Base-by-base conservation (phyloP, 2,888 invertebrate genomes). In the Nomada ferruginata region DNA sequence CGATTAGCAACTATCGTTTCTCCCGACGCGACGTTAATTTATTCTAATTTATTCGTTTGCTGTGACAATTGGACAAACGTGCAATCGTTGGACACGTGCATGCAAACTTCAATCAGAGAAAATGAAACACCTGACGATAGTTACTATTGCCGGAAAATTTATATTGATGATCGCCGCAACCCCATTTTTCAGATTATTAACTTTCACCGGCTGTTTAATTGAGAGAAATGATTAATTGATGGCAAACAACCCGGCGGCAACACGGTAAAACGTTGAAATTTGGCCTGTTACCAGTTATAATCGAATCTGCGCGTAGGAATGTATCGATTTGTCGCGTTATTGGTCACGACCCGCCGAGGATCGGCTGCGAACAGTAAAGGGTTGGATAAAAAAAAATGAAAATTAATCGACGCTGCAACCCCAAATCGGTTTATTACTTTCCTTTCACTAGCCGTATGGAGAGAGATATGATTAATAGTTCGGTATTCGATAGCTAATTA, bases 301-400 rank as follows among this genome's bases (percentile, higher is more conserved):
- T 65, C 71, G 71, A 79, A 66, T 71, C 55, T 55, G 60, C 23
- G 60, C 65, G 64, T 60, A 57, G 60, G 60, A 60, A 60, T 53
- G 47, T 79, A 79, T 79, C 79, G 71, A 79, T 79, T 79, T 79
- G 71, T 79, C 71, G 53, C 79, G n/a, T 65, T 79, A 71, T 79
- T 66, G 79, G 79, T 47, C 66, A 68, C 52, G 60, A 23, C 20
- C 55, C 42, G 42, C 36, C 18, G 20, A 20, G 15, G 20, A 18
- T n/a, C 13, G 57, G 11, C 18, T 42, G 26, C 50, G 50, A 3
- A 11, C 26, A 10, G 36, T 18, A 13, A 11, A 50, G n/a, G 4
- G 2, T 9, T 5, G n/a, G 15, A 55, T 23, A 15, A 50, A 59
- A 79, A 78, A 78, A 44, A 26, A 60, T 42, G 50, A 66, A 71